A percentile compares a stretch with the other conserved stretches of the same genome.
These are phyloP conservation scores for Teinopalpus imperialis DNA, from an alignment of 2,888 invertebrate species.

Conservation along the genomic window DNA sequence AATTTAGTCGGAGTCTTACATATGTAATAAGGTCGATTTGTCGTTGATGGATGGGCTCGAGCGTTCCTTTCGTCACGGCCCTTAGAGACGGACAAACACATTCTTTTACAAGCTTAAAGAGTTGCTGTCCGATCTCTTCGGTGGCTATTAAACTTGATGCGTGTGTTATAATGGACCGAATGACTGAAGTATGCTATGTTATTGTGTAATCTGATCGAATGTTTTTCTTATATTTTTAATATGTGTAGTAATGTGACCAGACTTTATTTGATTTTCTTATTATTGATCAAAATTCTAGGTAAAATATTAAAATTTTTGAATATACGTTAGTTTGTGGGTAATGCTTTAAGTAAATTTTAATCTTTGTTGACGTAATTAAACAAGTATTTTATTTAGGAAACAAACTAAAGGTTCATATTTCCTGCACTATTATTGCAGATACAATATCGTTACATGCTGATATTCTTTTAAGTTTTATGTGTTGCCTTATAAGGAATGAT, in stretches of 20 bases:
- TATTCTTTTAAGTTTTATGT: too few species aligned
- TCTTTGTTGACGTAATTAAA: too few species aligned
- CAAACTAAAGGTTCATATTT: too few species aligned
- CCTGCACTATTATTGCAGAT: too few species aligned
- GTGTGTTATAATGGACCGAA: slow-evolving; percentile 16
- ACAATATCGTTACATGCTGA: too few species aligned
- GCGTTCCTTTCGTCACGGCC: slow-evolving; percentile 36
- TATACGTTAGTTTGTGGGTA: too few species aligned
- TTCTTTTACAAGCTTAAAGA: slow-evolving; percentile 33
- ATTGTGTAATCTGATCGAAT: slow-evolving; percentile 12
- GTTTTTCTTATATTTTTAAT: slow-evolving; percentile 4
- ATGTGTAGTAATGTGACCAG: slow-evolving; percentile 3
- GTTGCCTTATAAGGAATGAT: too few species aligned
- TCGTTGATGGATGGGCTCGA: slow-evolving; percentile 42
- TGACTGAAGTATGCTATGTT: slow-evolving; percentile 9
- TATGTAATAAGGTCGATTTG: slow-evolving; percentile 33
- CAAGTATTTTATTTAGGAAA: too few species aligned
- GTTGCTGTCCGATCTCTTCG: slow-evolving; percentile 29
- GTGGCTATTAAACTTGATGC: slow-evolving; percentile 22
- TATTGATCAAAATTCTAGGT: too few species aligned
- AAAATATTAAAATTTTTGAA: too few species aligned
- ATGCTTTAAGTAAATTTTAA: too few species aligned
- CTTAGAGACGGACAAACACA: slow-evolving; percentile 33
- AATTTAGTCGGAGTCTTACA: slow-evolving; percentile 5
- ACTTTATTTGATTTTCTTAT: too few species aligned